Evolutionary conservation across 2,113 vertebrate genomes (phyloP), one percentile per base, ranked within the genome.

Genomic region (Callipepla squamata): DNA sequence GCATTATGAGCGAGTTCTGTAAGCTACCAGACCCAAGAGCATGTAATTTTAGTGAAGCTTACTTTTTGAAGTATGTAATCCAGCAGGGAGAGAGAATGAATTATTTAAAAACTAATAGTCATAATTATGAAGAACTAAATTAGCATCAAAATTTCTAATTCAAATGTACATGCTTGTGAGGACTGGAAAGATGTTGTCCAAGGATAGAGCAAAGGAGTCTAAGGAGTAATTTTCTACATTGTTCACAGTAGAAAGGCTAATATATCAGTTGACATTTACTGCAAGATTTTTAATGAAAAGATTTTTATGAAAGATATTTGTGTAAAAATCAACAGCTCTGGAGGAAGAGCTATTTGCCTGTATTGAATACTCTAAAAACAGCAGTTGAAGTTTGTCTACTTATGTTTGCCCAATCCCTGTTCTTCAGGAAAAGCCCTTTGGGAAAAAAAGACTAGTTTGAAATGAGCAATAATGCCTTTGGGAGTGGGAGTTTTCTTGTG

Each of bases 51-150:
- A 89, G 93, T 89, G 85, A 83, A 84, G 72, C 87, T 87, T 93
- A 85, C 87, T 89, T 96, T 96, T 85, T 94, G 87, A 96, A 91
- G 85, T 95, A 63, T 70, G 22, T 92, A 89, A 96, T 96, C 48
- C 91, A 94, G 36, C 1, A 0, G 32, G 67, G 50, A 93, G 40
- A 9, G 55, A 87, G 69, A 92, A 92, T 93, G 59, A 92, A 93
- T 96, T 94, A 91, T 94, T 96, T 95, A 95, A 96, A 94, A 93
- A 34, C 80, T 94, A 89, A 76, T 85, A 93, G 81, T 89, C 94
- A 89, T 96, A 94, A 94, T 94, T 94, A 89, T 73, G 78, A 94
- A 89, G 74, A 87, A 91, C 14, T 19, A 63, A 89, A 96, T 94
- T 94, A 94, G 58, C 89, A 91, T 91, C 91, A 85, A 72, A 92